These are phyloP conservation scores for Meteorus cinctellus DNA, from an alignment of 2,888 invertebrate species.

Conservation along the genomic window DNA sequence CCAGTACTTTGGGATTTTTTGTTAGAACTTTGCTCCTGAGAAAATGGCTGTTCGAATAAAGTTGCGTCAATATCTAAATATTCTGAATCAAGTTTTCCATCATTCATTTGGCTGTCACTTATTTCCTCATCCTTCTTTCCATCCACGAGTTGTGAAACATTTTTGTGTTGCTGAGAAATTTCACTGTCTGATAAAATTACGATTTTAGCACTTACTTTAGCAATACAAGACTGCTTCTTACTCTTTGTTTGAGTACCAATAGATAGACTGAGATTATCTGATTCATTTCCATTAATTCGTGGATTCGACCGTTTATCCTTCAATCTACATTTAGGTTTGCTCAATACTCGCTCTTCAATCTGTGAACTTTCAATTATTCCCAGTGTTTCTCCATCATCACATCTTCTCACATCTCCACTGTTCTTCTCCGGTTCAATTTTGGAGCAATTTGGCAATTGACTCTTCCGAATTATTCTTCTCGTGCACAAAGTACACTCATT, in stretches of 20 bases:
- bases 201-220: constrained; percentile 43
- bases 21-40: constrained; percentile 3
- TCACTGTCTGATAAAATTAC: constrained; percentile 54
- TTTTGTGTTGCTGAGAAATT: constrained; percentile 59
- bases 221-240: background rate
- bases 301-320: background rate
- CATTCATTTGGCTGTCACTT: constrained; percentile 12
- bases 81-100: constrained; percentile 13
- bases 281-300: background rate
- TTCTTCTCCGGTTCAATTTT: background rate
- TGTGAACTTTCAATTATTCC: constrained; percentile 38
- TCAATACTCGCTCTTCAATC: constrained; percentile 4
- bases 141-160: constrained; percentile 53
- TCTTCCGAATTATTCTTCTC: background rate
- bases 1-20: background rate
- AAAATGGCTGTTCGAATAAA: constrained; percentile 41
- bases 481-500: background rate
- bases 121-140: constrained; percentile 36
- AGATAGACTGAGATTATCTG: background rate
- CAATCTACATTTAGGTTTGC: background rate
- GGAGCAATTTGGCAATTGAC: background rate
- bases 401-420: background rate
- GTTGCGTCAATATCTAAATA: constrained; percentile 40
- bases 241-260: background rate
- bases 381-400: constrained; percentile 11